Evolutionary conservation across 2,797 vertebrate genomes (phyloP), one percentile per base, ranked within the genome.

Genomic region (Channallabes apus): DNA sequence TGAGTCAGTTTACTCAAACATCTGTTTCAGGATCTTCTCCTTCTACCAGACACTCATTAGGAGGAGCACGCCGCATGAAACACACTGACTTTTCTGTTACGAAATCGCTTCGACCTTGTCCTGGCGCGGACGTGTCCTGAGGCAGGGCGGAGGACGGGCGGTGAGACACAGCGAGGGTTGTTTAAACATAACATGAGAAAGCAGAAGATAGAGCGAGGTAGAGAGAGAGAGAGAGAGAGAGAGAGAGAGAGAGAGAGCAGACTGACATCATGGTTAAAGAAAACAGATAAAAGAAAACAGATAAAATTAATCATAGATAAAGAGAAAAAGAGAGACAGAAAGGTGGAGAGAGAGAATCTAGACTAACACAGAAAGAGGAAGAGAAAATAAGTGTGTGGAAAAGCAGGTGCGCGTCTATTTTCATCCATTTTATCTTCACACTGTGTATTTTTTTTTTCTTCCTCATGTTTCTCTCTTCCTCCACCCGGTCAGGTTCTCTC

Each of bases 41-140:
- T 2, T 46, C 22, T 51, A n/a, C 71, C 6, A 46, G 41, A 51
- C 12, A 24, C 22, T 41, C 8, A 3, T 41, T 4, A 12, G n/a
- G 5, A n/a, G 41, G 20, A 15, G 71, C 35, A 14, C 0, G 76
- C 27, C 6, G 17, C 29, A 20, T 7, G 1, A n/a, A 80, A 62
- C 38, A 81, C 62, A 54, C 29, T 6, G 24, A 24, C 56, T 24
- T 59, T 46, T 46, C 17, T 61, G 56, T 71, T 80, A 51, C 0
- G 24, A 79, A 84, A 68, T 29, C 24, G 62, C 4, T 51, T 69
- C 22, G 68, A 71, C 73, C 76, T 83, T 62, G 46, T 59, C 17
- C 64, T 56, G 69, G 67, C 2, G 24, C 14, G 6, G 41, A 71
- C n/a, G 14, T 56, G 56, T 14, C 46, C 46, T 27, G 65, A 80